These are phyloP conservation scores for Dynastes tityus DNA, from an alignment of 2,888 invertebrate genomes.

Conservation along the genomic window DNA sequence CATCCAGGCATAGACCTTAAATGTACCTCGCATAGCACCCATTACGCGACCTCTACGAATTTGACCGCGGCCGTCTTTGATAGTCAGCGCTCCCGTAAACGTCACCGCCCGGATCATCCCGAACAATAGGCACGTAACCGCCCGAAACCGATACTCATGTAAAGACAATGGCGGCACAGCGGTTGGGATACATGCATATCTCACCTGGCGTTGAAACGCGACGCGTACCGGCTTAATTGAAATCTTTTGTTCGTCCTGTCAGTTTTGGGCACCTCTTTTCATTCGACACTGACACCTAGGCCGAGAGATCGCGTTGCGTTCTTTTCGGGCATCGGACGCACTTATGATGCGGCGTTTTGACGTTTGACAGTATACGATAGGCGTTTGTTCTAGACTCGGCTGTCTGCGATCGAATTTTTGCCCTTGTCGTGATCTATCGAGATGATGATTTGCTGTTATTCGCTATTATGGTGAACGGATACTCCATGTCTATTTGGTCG, in stretches of 20 bases:
- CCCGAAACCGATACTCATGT: conserved; percentile 55
- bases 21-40: neutral
- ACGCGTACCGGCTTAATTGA: conserved; percentile 53
- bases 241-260: conserved; percentile 55
- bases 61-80: conserved; percentile 47
- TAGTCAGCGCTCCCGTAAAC: conserved; percentile 52
- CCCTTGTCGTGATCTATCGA: too few species aligned
- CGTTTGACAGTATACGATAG: too few species aligned
- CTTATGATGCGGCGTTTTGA: too few species aligned
- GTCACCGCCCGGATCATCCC: conserved; percentile 52
- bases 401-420: too few species aligned
- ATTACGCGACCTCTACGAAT: conserved; percentile 24
- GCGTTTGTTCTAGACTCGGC: too few species aligned
- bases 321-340: too few species aligned
- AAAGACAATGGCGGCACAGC: conserved; percentile 55
- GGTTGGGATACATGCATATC: conserved; percentile 47
- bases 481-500: too few species aligned
- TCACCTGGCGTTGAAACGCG: conserved; percentile 52
- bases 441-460: too few species aligned
- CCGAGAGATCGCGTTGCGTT: too few species aligned
- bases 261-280: conserved; percentile 53
- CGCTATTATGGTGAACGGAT: too few species aligned
- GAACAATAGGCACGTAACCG: conserved; percentile 53
- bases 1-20: neutral
- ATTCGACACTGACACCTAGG: neutral